phyloP scores from a whole-genome alignment of 2,888 invertebrate species.

The Melanchra persicariae region DNA sequence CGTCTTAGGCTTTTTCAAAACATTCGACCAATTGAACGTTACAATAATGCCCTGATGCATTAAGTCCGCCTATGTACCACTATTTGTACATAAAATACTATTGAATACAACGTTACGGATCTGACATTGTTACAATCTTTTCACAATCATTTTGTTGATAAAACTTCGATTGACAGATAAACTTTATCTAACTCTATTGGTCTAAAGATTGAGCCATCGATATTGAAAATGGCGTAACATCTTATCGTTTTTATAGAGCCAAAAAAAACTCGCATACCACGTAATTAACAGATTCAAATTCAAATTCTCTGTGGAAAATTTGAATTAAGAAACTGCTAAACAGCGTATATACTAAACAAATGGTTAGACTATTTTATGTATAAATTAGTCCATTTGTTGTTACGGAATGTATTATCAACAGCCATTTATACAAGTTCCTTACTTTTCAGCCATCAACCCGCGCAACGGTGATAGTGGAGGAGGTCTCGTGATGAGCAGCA shows the following conservation, averaged over 20 bases:
- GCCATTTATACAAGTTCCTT: not conserved
- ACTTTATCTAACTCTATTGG: not conserved
- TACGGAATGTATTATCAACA: not conserved
- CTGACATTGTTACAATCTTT: not conserved
- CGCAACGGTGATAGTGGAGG: conserved; percentile 93
- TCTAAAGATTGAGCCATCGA: not conserved
- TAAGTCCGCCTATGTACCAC: too few relatives aligned
- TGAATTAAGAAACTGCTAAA: too few relatives aligned
- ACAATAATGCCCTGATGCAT: too few relatives aligned
- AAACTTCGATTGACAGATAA: not conserved
- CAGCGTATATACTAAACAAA: too few relatives aligned
- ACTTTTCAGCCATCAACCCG: conserved; percentile 87
- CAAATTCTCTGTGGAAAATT: too few relatives aligned
- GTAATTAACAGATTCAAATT: too few relatives aligned
- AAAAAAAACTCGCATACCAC: not conserved
- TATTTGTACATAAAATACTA: not conserved
- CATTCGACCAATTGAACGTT: too few relatives aligned
- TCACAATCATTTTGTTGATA: not conserved
- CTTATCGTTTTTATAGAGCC: not conserved
- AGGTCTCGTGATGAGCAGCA: conserved; percentile 87
- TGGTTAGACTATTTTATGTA: too few relatives aligned
- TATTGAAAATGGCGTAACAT: not conserved
- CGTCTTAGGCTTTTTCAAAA: too few relatives aligned
- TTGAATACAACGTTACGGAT: not conserved
- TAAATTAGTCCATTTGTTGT: not conserved